Evolutionary conservation across 2,113 vertebrate genomes (phyloP).

Genomic region (Ahaetulla prasina): DNA sequence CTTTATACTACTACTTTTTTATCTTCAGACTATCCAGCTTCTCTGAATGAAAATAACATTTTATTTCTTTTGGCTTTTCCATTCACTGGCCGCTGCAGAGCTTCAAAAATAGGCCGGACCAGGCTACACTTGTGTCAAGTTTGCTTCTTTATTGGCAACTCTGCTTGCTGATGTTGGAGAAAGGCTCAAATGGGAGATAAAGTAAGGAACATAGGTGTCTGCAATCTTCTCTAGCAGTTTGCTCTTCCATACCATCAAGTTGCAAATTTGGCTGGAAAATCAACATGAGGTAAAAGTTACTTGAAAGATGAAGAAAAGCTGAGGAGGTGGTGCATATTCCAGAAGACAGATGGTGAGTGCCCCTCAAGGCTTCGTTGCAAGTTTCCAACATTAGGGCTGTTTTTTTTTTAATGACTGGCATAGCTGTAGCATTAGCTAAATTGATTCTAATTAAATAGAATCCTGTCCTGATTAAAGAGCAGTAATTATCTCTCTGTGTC

Average conservation of each 20-base stretch:
- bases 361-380: not conserved
- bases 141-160: not conserved
- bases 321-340: not conserved
- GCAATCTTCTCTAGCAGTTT: not conserved
- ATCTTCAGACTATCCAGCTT: not conserved
- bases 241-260: not conserved
- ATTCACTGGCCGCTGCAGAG: not conserved
- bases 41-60: not conserved
- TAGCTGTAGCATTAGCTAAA: conserved; percentile 30
- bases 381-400: not conserved
- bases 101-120: not conserved
- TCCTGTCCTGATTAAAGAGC: conserved; percentile 47
- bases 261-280: not conserved
- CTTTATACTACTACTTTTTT: not conserved
- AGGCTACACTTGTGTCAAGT: not conserved
- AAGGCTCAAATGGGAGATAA: not conserved
- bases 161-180: not conserved
- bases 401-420: not conserved
- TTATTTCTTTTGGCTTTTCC: not conserved
- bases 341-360: not conserved
- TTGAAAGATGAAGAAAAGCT: not conserved
- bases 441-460: conserved; percentile 53
- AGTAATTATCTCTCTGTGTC: conserved; percentile 52
- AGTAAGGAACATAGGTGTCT: not conserved
- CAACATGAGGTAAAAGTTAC: not conserved